A percentile compares a stretch with the other conserved stretches of the same genome.
These are phyloP conservation scores for Muntiacus reevesi DNA, from an alignment of 2,113 vertebrate genomes.

Conservation along the genomic window DNA sequence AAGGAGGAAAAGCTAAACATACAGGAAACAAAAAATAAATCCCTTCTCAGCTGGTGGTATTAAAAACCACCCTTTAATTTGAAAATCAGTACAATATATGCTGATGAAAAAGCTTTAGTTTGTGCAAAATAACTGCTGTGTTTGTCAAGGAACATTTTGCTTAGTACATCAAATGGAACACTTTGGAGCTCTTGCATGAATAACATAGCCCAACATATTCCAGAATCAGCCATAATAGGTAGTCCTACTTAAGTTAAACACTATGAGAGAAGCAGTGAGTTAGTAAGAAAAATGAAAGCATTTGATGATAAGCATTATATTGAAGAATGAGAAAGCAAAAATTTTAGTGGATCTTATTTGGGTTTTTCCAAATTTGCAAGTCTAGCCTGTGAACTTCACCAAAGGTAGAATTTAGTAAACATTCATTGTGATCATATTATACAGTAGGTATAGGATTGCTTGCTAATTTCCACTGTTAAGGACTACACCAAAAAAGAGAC, in stretches of 20 bases:
- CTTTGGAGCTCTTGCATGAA: background rate
- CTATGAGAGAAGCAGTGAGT: background rate
- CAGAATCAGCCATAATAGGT: background rate
- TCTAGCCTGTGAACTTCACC: background rate
- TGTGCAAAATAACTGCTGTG: slow-evolving; percentile 33
- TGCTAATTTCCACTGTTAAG: background rate
- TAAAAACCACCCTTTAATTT: slow-evolving; percentile 49
- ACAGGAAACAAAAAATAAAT: background rate
- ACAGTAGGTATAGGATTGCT: background rate
- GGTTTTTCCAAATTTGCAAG: background rate
- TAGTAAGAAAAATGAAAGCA: background rate
- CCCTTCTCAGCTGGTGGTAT: slow-evolving; percentile 35
- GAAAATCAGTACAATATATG: slow-evolving; percentile 53
- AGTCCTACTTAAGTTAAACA: background rate
- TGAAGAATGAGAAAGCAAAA: background rate
- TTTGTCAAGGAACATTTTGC: slow-evolving; percentile 44
- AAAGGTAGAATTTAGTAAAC: background rate
- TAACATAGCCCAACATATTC: background rate
- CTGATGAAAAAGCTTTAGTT: slow-evolving; percentile 52
- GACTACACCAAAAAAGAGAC: background rate
- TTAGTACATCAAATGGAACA: background rate
- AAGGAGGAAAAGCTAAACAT: background rate
- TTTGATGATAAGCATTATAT: background rate
- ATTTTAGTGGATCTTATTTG: background rate
- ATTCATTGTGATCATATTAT: background rate